These are phyloP conservation scores for Rotaria socialis DNA, from an alignment of 2,888 invertebrate species.

Conservation along the genomic window DNA sequence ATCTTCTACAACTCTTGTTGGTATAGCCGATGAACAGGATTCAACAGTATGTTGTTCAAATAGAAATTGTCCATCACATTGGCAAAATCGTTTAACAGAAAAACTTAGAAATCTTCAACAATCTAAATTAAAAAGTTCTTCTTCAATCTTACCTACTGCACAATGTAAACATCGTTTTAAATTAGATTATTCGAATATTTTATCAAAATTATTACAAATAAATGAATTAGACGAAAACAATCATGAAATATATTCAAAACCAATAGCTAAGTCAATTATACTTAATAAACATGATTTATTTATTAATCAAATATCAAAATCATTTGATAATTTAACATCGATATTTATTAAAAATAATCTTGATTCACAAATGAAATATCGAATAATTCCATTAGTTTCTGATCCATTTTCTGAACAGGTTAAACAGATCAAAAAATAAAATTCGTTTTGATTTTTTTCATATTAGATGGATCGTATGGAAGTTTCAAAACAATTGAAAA, in stretches of 20 bases:
- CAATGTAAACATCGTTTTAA: neutral
- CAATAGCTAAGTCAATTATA: neutral
- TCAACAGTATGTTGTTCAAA: neutral
- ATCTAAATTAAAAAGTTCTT: neutral
- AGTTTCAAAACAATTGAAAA: neutral
- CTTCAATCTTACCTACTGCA: neutral
- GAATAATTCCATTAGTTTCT: neutral
- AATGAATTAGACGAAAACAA: neutral
- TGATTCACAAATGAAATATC: neutral
- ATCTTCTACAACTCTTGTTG: neutral
- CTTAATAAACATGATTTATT: neutral
- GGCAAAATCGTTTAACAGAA: neutral
- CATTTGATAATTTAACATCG: neutral
- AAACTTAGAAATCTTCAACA: slow-evolving; percentile 3
- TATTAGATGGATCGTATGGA: neutral
- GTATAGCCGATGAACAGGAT: neutral
- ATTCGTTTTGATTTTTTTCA: neutral
- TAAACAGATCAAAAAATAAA: neutral
- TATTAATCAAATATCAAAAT: neutral
- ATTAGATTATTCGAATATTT: neutral
- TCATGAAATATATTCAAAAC: neutral
- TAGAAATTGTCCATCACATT: slow-evolving; percentile 1
- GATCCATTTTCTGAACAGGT: neutral
- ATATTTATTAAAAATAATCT: neutral
- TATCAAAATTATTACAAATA: neutral